Percentiles rank a stretch among this genome's conserved stretches.
phyloP scores from a whole-genome alignment of 2,113 vertebrate species.

The Gnathonemus longibarbis region DNA sequence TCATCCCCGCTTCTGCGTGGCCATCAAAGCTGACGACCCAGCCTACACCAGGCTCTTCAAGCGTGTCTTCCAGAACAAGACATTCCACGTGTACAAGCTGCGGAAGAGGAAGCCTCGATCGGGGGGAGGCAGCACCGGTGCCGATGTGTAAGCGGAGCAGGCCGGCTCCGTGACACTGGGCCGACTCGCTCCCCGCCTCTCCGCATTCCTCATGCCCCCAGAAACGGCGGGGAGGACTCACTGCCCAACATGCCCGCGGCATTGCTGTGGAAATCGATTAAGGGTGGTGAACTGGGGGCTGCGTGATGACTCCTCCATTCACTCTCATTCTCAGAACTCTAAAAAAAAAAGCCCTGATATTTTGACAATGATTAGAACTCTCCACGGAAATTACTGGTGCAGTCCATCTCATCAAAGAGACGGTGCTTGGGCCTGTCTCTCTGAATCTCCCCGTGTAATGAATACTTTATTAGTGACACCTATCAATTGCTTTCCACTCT shows the following conservation, averaged over 20 bases:
- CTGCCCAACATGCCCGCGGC: background rate
- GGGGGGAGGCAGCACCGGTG: background rate
- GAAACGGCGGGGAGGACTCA: background rate
- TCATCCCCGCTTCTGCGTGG: constrained; percentile 88
- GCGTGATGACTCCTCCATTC: background rate
- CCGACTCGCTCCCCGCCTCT: background rate
- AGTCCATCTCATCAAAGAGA: background rate
- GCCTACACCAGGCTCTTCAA: constrained; percentile 70
- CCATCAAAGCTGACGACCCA: constrained; percentile 68
- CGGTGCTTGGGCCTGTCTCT: background rate
- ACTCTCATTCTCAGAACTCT: background rate
- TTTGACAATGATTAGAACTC: background rate
- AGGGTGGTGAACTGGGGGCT: background rate
- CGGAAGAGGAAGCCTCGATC: background rate
- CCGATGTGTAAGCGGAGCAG: constrained; percentile 68
- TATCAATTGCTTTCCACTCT: background rate
- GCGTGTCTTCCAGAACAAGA: constrained; percentile 88
- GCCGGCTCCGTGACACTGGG: background rate
- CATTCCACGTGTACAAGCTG: constrained; percentile 89
- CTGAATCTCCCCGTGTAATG: background rate
- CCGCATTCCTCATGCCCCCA: background rate
- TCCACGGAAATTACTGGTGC: background rate
- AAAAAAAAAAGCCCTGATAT: background rate
- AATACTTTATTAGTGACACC: background rate
- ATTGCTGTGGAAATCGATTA: background rate